phyloP scores from a whole-genome alignment of 2,797 vertebrate species.

The Catharus ustulatus region DNA sequence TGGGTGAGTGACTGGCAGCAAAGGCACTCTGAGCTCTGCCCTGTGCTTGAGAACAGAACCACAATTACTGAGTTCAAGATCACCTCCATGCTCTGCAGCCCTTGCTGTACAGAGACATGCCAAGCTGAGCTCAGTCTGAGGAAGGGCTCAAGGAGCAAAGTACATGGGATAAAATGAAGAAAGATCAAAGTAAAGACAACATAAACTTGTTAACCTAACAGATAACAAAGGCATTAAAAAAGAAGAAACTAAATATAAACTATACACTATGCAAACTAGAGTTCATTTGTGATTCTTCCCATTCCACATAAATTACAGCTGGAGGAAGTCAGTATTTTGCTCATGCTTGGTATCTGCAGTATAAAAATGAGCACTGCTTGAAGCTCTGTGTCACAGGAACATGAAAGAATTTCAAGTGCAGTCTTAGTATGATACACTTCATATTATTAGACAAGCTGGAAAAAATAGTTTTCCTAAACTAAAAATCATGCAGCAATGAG shows the following conservation, averaged over 20 bases:
- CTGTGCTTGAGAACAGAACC: neutral
- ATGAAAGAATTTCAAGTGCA: neutral
- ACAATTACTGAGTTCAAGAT: neutral
- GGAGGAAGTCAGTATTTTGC: neutral
- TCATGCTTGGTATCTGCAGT: neutral
- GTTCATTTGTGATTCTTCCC: neutral
- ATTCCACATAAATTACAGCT: neutral
- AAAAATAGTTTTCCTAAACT: neutral
- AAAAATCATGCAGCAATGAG: neutral
- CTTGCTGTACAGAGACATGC: neutral
- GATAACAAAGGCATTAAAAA: neutral
- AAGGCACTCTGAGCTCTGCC: neutral
- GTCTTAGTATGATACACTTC: neutral
- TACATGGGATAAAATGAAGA: constrained; percentile 23
- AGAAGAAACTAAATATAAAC: neutral
- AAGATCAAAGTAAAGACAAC: constrained; percentile 15
- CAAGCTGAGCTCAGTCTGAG: neutral
- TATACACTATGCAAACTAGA: neutral
- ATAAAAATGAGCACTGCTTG: neutral
- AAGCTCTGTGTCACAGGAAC: neutral
- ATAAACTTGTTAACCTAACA: neutral
- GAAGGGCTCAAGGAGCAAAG: constrained; percentile 23
- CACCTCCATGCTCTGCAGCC: neutral
- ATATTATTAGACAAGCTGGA: neutral
- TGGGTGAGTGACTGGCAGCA: neutral